phyloP scores from a whole-genome alignment of 2,113 vertebrate species.

The Columba livia region DNA sequence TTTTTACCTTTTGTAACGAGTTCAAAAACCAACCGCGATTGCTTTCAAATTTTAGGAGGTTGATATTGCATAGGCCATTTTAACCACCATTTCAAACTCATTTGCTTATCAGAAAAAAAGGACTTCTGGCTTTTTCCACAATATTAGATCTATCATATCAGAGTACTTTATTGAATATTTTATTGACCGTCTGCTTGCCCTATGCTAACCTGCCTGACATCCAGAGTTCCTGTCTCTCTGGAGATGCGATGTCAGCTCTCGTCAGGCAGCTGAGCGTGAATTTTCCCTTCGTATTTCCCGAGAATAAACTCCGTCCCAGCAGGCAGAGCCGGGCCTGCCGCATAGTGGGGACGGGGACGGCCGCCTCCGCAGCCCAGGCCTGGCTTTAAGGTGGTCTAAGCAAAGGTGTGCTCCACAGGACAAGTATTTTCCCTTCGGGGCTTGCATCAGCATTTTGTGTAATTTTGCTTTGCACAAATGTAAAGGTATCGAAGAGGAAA shows the following conservation, averaged over 20 bases:
- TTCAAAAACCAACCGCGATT: background rate
- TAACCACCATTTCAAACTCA: background rate
- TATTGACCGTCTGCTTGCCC: slow-evolving; percentile 88
- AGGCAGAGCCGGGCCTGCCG: slow-evolving; percentile 66
- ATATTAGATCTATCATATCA: slow-evolving; percentile 87
- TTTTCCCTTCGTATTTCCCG: slow-evolving; percentile 83
- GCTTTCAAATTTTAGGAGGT: background rate
- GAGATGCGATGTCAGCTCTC: slow-evolving; percentile 81
- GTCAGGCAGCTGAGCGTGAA: slow-evolving; percentile 83
- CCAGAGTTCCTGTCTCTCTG: slow-evolving; percentile 83
- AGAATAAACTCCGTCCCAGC: slow-evolving; percentile 81
- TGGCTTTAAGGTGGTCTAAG: slow-evolving; percentile 29
- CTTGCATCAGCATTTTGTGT: background rate
- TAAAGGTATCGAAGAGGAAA: slow-evolving; percentile 28
- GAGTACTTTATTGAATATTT: slow-evolving; percentile 90
- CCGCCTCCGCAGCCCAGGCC: background rate
- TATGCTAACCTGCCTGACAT: slow-evolving; percentile 86
- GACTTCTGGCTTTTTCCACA: slow-evolving; percentile 60
- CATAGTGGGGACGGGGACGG: no score
- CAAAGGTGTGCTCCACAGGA: background rate
- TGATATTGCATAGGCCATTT: background rate
- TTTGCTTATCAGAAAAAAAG: background rate
- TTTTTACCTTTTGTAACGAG: background rate
- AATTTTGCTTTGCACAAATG: background rate
- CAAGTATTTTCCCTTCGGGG: background rate